Conservation (phyloP, 2,113 vertebrate genomes). For the Lepidothrix coronata region DNA sequence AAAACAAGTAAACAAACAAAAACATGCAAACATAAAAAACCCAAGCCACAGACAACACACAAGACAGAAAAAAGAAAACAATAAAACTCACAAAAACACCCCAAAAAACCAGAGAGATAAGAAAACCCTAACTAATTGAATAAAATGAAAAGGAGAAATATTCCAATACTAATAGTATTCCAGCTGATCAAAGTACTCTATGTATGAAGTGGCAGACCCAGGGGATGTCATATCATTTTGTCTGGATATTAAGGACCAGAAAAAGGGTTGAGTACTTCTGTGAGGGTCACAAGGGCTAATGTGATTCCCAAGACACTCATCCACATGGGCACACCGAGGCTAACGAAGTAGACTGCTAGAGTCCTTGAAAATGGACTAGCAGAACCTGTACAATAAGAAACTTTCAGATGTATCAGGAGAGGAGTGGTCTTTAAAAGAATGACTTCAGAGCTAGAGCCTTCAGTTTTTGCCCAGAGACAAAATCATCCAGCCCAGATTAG, state of each 20-base stretch:
- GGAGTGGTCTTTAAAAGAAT: neutral
- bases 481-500: neutral
- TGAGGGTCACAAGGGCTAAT: neutral
- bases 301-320: neutral
- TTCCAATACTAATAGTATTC: neutral
- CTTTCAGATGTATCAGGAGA: neutral
- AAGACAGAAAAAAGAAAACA: neutral
- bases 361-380: neutral
- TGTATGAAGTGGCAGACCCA: neutral
- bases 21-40: neutral
- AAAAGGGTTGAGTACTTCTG: neutral
- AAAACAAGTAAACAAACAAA: neutral
- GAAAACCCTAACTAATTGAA: neutral
- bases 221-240: rapidly evolving
- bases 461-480: neutral
- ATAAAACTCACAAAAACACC: neutral
- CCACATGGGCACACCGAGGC: neutral
- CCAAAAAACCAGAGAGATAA: neutral
- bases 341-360: neutral
- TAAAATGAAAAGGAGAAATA: neutral
- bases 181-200: neutral
- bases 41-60: neutral
- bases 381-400: neutral
- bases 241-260: neutral
- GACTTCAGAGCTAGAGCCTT: neutral